These are phyloP conservation scores for Actinostola sp. DNA, from an alignment of 92 coral and sea anemone species.

Conservation along the genomic window DNA sequence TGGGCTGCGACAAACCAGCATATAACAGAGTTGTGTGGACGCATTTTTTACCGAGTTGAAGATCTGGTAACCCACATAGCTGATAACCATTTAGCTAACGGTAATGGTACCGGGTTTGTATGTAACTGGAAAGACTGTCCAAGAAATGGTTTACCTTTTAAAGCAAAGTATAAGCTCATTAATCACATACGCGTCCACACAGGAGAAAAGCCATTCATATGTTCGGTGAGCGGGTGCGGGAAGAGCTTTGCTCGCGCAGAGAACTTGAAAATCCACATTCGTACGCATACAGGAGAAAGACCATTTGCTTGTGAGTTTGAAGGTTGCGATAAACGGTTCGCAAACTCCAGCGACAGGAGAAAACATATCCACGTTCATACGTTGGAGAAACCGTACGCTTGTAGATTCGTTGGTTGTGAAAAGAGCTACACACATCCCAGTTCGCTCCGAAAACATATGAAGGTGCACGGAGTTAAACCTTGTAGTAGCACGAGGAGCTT, in stretches of 20 bases:
- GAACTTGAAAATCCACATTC: slow-evolving; percentile 92
- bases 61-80: slow-evolving; percentile 89
- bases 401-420: slow-evolving; percentile 94
- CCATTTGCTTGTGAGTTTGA: slow-evolving; percentile 96
- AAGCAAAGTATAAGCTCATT: slow-evolving; percentile 97
- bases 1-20: slow-evolving; percentile 68
- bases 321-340: slow-evolving; percentile 95
- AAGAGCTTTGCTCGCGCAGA: slow-evolving; percentile 98
- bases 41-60: slow-evolving; percentile 81
- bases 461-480: slow-evolving; percentile 78
- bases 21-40: slow-evolving; percentile 78
- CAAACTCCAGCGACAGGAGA: slow-evolving; percentile 97
- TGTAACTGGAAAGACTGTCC: slow-evolving; percentile 96
- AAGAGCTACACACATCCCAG: slow-evolving; percentile 98
- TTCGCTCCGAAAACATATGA: slow-evolving; percentile 94
- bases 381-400: slow-evolving; percentile 92
- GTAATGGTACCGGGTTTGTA: slow-evolving; percentile 74
- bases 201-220: slow-evolving; percentile 96
- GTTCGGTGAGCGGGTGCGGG: slow-evolving; percentile 83
- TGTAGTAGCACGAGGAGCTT: neutral
- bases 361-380: slow-evolving; percentile 98
- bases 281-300: slow-evolving; percentile 94
- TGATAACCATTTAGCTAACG: slow-evolving; percentile 79
- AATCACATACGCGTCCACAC: slow-evolving; percentile 97
- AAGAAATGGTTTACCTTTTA: slow-evolving; percentile 90